Conservation (phyloP, 2,113 vertebrate genomes). For the Heterotilapia buettikoferi region DNA sequence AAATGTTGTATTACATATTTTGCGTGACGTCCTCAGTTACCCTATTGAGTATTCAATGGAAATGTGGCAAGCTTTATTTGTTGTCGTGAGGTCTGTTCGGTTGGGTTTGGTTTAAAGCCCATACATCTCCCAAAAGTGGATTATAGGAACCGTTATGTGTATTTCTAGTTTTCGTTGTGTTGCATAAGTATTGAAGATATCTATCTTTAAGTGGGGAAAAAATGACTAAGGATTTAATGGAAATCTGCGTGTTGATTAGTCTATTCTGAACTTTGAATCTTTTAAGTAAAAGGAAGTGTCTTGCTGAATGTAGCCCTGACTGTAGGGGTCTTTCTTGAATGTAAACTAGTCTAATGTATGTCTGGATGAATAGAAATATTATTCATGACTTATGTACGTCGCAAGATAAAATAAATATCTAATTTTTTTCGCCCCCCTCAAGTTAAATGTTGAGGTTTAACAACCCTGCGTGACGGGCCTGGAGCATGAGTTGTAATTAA, state of each 20-base stretch:
- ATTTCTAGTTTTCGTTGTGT: constrained; percentile 12
- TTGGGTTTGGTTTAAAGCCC: not conserved
- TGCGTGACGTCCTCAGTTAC: constrained; percentile 27
- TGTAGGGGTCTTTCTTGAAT: constrained; percentile 51
- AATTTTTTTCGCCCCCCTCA: not conserved
- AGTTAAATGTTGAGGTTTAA: constrained; percentile 3
- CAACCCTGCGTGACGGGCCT: constrained; percentile 9
- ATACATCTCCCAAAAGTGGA: not conserved
- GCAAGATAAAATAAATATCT: constrained; percentile 37
- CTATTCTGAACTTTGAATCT: constrained; percentile 5
- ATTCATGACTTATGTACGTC: constrained; percentile 42
- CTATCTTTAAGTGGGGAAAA: constrained; percentile 4
- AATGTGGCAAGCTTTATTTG: constrained; percentile 50
- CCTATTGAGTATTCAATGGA: constrained; percentile 25
- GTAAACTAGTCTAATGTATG: constrained; percentile 55
- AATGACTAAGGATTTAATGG: constrained; percentile 3
- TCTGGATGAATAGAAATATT: constrained; percentile 34
- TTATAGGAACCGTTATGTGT: constrained; percentile 1
- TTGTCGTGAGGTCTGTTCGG: constrained; percentile 35
- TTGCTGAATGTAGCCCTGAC: constrained; percentile 51
- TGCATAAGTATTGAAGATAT: constrained; percentile 26
- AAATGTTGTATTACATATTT: constrained; percentile 30
- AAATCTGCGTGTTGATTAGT: constrained; percentile 11
- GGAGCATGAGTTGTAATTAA: constrained; percentile 34
- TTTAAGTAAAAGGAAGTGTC: not conserved